phyloP scores from a whole-genome alignment of 2,888 invertebrate species.

The Caenorhabditis becei region DNA sequence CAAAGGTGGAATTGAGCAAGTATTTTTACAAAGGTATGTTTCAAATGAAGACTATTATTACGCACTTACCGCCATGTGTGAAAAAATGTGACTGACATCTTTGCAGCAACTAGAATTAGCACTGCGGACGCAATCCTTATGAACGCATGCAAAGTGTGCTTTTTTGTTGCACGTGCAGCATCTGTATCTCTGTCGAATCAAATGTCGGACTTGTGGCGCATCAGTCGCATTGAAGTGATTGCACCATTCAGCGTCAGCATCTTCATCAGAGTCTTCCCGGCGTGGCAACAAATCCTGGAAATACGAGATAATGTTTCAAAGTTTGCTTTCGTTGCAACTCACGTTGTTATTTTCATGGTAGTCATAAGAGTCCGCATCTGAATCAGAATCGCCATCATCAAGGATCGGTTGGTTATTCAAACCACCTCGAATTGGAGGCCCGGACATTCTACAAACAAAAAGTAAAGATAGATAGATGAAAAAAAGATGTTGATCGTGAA shows the following conservation, averaged over 20 bases:
- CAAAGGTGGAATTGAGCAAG: neutral
- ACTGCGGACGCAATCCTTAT: slow-evolving; percentile 10
- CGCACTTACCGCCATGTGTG: slow-evolving; percentile 28
- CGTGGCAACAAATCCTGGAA: neutral
- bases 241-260: slow-evolving; percentile 26
- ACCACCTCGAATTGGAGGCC: no score
- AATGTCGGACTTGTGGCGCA: neutral
- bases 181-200: neutral
- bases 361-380: neutral
- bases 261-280: neutral
- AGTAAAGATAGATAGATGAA: no score
- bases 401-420: neutral
- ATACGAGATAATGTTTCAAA: neutral
- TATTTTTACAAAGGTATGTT: neutral
- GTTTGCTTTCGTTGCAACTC: neutral
- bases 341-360: neutral
- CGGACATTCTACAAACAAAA: no score
- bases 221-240: slow-evolving; percentile 3
- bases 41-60: no score
- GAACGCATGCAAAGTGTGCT: slow-evolving; percentile 32
- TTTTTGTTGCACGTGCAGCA: slow-evolving; percentile 6
- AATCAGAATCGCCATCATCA: neutral
- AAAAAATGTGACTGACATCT: slow-evolving; percentile 23
- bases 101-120: slow-evolving; percentile 7
- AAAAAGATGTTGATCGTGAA: no score